Evolutionary conservation across 64 coral and sea anemone species (phyloP), one percentile per base, ranked within the genome.

Genomic region (Orbicella faveolata): DNA sequence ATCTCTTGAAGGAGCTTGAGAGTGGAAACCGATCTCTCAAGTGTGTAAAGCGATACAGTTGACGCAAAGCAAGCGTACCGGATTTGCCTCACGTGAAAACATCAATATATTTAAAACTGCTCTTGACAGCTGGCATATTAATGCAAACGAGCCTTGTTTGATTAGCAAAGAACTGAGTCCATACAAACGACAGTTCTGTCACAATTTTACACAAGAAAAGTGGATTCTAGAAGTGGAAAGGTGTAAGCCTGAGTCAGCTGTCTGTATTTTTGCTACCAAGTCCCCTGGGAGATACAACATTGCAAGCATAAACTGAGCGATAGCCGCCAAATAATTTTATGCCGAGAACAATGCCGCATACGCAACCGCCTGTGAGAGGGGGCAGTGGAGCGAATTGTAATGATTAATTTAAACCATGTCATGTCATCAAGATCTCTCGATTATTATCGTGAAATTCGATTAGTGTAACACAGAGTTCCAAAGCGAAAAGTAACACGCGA

Each of bases 401-500:
- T 85, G 80, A 83, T 91, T 91, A 84, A 91, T 91, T 91, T 76
- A 91, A 91, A 84, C 81, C 79, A 85, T 90, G 89, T 90, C 78
- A 90, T 90, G 89, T 90, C 89, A 90, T 81, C 89, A 72, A 84
- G 34, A 84, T 81, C 53, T 74, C 39, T 84, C 82, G 79, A 91
- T 91, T 85, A 84, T 74, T 85, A 73, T 85, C 82, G 36, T 53
- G 82, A 84, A 91, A 91, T 91, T 91, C 73, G 89, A 91, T 91
- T 81, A 91, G 36, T 51, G 74, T 63, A 65, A 91, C 82, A 61
- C 62, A 33, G 80, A 61, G 26, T 61, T 91, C 36, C 64, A 61
- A 76, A 75, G 69, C 15, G 33, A 61, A 18, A 62, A 44, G 19
- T 34, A 23, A 73, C 67, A 53, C 63, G 19, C 9, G 34, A 48